phyloP scores from a whole-genome alignment of 1,140 invertebrate genomes.

The Sycophila sp. region DNA sequence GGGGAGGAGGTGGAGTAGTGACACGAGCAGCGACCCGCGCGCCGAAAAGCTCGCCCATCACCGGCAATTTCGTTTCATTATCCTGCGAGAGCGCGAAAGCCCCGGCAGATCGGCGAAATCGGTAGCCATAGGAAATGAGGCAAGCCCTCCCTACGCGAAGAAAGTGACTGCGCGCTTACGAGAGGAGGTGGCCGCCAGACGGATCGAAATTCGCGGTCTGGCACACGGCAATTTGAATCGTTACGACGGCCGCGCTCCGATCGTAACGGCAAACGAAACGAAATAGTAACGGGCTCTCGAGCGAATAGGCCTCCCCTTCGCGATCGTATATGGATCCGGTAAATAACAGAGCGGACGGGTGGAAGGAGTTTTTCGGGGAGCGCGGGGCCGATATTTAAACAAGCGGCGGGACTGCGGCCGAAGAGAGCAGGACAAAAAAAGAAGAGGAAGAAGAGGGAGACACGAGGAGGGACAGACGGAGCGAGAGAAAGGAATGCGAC shows the following conservation, averaged over 20 bases:
- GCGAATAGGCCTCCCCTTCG: no score
- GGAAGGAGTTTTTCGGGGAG: neutral
- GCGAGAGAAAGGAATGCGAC: constrained; percentile 12
- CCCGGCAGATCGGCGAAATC: neutral
- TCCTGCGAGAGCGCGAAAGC: no score
- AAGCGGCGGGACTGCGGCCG: constrained; percentile 14
- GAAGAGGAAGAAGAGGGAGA: constrained; percentile 28
- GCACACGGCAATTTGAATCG: constrained; percentile 49
- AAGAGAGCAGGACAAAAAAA: constrained; percentile 31
- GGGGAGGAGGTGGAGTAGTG: constrained; percentile 40
- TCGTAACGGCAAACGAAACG: constrained; percentile 39
- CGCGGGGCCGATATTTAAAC: constrained; percentile 53
- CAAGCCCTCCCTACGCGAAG: no score
- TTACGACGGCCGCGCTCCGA: constrained; percentile 3
- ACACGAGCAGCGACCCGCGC: constrained; percentile 44
- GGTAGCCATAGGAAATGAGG: neutral
- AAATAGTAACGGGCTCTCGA: constrained; percentile 39
- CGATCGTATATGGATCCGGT: constrained; percentile 36
- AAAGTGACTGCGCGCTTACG: no score
- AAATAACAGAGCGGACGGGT: constrained; percentile 50
- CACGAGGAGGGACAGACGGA: neutral
- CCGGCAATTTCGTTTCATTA: constrained; percentile 50
- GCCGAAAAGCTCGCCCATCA: no score
- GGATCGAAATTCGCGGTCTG: constrained; percentile 48
- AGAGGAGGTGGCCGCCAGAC: no score